Evolutionary conservation across 2,797 vertebrate species (phyloP), one percentile per base, ranked within the genome.

Genomic region (Nothura maculosa): DNA sequence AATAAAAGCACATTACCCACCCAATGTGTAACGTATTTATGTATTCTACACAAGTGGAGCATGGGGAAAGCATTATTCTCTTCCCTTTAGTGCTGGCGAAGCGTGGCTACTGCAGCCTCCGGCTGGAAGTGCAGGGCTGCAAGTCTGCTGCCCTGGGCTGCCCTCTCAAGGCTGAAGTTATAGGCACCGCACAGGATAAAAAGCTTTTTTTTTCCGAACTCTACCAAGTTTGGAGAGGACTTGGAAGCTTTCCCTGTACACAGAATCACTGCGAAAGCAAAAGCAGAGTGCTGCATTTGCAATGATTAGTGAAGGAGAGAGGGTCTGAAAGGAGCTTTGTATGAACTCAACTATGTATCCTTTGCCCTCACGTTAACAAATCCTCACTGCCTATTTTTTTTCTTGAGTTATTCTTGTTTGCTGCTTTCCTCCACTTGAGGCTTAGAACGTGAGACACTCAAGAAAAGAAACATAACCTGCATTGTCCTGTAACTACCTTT

Each of bases 161-260:
- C 97, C 97, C 97, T 97, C 97, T 98, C 94, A 97, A 98, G 98
- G 97, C 91, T 61, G 55, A 92, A 92, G 28, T 21, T 76, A 87
- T 93, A 93, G 27, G 60, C 81, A 72, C 93, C 96, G 57, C 43
- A 25, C 54, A 28, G 64, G 47, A 54, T 28, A 64, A 57, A 69
- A 62, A n/a, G 7, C 1, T 72, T 10, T 28, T 72, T 47, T 42
- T 28, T 14, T 27, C 19, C 77, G 6, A n/a, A 30, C 66, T 68
- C n/a, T 64, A 48, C 24, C 21, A 12, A 1, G 10, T 77, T 40
- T 34, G 36, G 38, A 25, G 22, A 22, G 43, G 38, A 27, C 27
- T 63, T 55, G 20, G 1, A 42, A 68, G n/a, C 38, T 85, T 85
- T 84, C 67, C 68, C 75, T 58, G 50, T 36, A 70, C 54, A 42